Base-by-base conservation (phyloP, 2,113 vertebrate species). In the Ophthalmolycus amberensis region DNA sequence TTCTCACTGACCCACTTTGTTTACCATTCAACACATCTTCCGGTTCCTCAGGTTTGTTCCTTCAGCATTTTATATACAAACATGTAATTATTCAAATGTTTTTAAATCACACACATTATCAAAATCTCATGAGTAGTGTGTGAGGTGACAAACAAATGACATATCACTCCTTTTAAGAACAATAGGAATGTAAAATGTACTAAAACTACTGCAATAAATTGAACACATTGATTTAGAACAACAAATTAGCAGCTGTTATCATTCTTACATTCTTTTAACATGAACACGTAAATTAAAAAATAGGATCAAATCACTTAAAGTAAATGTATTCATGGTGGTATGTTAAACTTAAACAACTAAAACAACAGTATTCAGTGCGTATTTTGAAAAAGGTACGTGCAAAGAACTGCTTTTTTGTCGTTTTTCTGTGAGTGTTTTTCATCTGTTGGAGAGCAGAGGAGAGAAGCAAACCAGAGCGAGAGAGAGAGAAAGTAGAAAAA, bases 401-500 rank as follows among this genome's bases (percentile, higher is more conserved):
- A 34, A 32, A 70, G 7, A 74, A n/a, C 16, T 70, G 1, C n/a
- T 71, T 25, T 32, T 14, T 32, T 18, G 2, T 56, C 0, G 22
- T 25, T 54, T 50, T 54, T 54, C n/a, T 9, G 50, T 54, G 22
- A 22, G 14, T 4, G 4, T 48, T 58, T 76, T 27, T 50, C 16
- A 52, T 81, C 50, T 72, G 69, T 66, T 50, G 8, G 1, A 52
- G 76, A 78, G 59, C 56, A 58, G 52, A 70, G 18, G 69, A 82
- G 54, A 5, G 14, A 81, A 44, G 27, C 0, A 6, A 76, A 46
- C 11, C 15, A 29, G 52, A 0, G 42, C 60, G 65, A 16, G 71
- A 59, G 54, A 70, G 71, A 69, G 71, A 40, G 78, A 86, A 62
- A 88, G 70, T 32, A 74, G 71, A 74, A 87, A 79, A 87, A 90